A percentile compares a stretch with the other conserved stretches of the same genome.
These are phyloP conservation scores for Ectemnius continuus DNA, from an alignment of 2,888 invertebrate species.

Conservation along the genomic window DNA sequence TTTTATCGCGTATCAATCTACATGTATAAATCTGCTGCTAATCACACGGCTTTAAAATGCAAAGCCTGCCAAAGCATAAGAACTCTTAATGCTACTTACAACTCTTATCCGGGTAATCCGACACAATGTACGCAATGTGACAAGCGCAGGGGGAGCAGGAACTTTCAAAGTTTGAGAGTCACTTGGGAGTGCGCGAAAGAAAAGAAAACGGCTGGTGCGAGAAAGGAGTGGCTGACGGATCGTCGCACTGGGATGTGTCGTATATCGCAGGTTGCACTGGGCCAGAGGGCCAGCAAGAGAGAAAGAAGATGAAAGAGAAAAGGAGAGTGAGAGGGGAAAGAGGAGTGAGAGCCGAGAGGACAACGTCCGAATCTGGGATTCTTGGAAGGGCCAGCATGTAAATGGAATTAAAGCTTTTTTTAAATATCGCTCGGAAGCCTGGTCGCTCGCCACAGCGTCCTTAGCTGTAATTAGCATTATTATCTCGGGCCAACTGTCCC, in stretches of 20 bases:
- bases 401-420: slow-evolving; percentile 68
- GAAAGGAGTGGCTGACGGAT: background rate
- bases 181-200: background rate
- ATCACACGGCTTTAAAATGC: too few relatives aligned
- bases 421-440: slow-evolving; percentile 60
- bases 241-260: background rate
- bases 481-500: slow-evolving; percentile 60
- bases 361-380: slow-evolving; percentile 58
- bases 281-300: background rate
- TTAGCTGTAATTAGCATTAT: slow-evolving; percentile 67
- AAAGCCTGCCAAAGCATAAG: too few relatives aligned
- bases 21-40: too few relatives aligned
- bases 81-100: too few relatives aligned
- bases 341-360: background rate
- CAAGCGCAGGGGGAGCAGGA: too few relatives aligned
- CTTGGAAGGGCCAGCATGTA: slow-evolving; percentile 66
- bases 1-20: too few relatives aligned
- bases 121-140: background rate
- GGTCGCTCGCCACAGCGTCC: slow-evolving; percentile 43
- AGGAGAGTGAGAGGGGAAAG: background rate
- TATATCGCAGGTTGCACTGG: background rate
- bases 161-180: slow-evolving; percentile 23
- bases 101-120: background rate
- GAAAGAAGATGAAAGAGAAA: slow-evolving; percentile 11
- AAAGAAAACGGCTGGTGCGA: background rate